Percentiles rank a stretch among this genome's conserved stretches.
These are phyloP conservation scores for Semicossyphus pulcher DNA, from an alignment of 2,113 vertebrate species.

Conservation along the genomic window DNA sequence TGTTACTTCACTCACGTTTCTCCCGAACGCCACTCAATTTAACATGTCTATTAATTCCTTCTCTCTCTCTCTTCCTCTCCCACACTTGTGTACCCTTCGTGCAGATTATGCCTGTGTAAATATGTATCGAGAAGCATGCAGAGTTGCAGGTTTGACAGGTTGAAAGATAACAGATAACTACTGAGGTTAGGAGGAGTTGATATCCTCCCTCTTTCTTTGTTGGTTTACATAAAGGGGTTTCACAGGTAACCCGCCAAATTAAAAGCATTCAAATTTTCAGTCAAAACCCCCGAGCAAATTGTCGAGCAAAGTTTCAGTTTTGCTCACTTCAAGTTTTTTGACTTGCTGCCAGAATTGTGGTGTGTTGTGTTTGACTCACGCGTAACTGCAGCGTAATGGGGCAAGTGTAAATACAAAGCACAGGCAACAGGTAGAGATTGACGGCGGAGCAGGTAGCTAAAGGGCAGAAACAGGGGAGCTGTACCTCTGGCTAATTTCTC, in stretches of 20 bases:
- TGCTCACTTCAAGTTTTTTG: slow-evolving; percentile 7
- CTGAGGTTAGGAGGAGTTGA: neutral
- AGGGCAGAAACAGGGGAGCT: slow-evolving; percentile 22
- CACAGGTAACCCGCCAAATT: slow-evolving; percentile 10
- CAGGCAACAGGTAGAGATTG: slow-evolving; percentile 24
- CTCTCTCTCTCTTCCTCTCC: neutral
- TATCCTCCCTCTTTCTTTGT: neutral
- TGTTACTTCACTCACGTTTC: too few species aligned
- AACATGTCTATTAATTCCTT: neutral
- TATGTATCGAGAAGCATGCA: slow-evolving; percentile 2
- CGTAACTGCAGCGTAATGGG: neutral
- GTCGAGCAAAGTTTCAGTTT: neutral
- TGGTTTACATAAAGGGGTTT: neutral
- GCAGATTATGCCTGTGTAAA: slow-evolving; percentile 6
- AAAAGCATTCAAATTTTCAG: neutral
- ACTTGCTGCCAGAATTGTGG: slow-evolving; percentile 29
- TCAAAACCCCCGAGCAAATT: slow-evolving; percentile 21
- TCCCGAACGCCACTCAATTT: too few species aligned
- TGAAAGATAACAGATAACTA: neutral
- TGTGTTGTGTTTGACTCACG: slow-evolving; percentile 42
- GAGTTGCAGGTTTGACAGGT: slow-evolving; percentile 37
- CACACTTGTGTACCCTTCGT: neutral
- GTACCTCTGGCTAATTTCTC: slow-evolving; percentile 27
- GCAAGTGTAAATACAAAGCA: neutral
- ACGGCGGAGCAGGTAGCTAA: neutral